phyloP scores from a whole-genome alignment of 2,797 vertebrate genomes.

The Mus minutoides region DNA sequence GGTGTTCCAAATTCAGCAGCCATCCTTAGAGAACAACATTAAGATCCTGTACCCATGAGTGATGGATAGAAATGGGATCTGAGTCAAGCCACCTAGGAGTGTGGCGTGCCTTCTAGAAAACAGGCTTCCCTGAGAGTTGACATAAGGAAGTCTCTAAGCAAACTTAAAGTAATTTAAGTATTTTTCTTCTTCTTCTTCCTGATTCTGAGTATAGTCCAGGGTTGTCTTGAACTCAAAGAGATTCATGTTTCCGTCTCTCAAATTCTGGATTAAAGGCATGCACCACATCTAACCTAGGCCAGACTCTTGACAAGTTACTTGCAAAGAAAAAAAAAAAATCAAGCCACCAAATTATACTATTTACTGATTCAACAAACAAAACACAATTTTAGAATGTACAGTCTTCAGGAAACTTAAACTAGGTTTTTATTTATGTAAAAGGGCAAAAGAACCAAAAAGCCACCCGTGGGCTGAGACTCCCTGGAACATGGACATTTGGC shows the following conservation, averaged over 20 bases:
- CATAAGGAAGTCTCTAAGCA: background rate
- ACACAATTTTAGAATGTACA: background rate
- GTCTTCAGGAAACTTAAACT: background rate
- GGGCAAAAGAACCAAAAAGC: background rate
- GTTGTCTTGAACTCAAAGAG: background rate
- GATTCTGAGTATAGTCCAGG: background rate
- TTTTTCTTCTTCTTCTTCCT: background rate
- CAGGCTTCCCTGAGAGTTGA: background rate
- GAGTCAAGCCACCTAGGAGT: background rate
- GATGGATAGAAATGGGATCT: background rate
- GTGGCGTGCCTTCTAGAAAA: background rate
- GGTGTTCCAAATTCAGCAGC: too few relatives aligned
- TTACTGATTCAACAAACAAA: background rate
- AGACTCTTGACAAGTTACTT: background rate
- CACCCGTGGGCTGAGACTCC: background rate
- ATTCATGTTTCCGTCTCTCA: background rate
- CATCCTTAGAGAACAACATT: background rate
- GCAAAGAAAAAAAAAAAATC: background rate
- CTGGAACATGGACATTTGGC: accelerated
- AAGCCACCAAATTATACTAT: background rate
- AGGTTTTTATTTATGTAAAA: background rate
- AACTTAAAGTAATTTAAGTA: background rate
- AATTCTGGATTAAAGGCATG: background rate
- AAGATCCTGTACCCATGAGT: background rate
- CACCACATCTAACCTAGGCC: background rate